Base-by-base conservation (phyloP, 2,888 invertebrate species). In the Osmoderma eremita region DNA sequence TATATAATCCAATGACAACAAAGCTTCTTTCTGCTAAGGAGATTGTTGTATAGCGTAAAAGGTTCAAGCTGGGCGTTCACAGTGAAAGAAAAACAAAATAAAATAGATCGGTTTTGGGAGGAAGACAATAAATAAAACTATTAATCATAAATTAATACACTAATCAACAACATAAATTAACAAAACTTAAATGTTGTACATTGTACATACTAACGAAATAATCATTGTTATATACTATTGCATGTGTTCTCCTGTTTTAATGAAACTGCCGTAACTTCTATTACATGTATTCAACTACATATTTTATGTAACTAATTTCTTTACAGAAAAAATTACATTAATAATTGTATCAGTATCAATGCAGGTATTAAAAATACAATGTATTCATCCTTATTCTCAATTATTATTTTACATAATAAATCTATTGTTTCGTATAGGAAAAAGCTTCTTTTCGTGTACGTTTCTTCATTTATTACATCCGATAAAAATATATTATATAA, bases 141-240 rank as follows among this genome's bases (percentile, higher is more conserved):
- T 8, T 30, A 30, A 62, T 73, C 69, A 72, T 73, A 75, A 71
- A 71, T 76, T 56, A 76, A 71, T 53, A 53, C 73, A 78, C 75
- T 77, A 76, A 78, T 76, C 75, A 77, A 77, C 76, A 76, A 74
- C 64, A 71, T 65, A 65, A 67, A 73, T 71, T 65, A 76, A 78
- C 74, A 73, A 75, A 30, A 74, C 72, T 72, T 75, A 68, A 30
- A 36, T 75, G 58, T 74, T 81, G 81, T 81, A 81, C 81, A 81
- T 73, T 78, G 81, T 81, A 81, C 81, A 81, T 81, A 81, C 81
- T 78, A 75, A 65, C 58, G 48, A 68, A 65, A 68, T 68, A 65
- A 68, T 61, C 68, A 45, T 65, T 22, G 49, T 64, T 68, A 58
- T 58, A 61, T 65, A 67, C 68, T 68, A 68, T 68, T 68, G 68